phyloP scores from a whole-genome alignment of 2,113 vertebrate genomes.

The Myotis yumanensis region DNA sequence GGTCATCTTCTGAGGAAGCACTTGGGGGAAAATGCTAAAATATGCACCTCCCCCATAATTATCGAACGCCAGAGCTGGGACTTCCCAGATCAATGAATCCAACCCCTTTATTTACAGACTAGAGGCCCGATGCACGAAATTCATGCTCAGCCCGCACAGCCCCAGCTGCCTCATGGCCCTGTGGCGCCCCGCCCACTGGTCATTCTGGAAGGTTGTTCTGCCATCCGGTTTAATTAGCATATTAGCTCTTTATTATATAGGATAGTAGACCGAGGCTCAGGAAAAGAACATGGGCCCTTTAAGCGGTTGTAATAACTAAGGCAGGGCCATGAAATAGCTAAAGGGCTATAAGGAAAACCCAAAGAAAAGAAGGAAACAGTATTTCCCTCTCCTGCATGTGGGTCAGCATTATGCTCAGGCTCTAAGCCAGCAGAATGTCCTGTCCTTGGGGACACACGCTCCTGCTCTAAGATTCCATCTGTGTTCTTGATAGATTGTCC shows the following conservation, averaged over 20 bases:
- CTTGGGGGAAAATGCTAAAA: not conserved
- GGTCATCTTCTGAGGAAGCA: not conserved
- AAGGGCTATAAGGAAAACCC: not conserved
- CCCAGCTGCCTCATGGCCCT: no score
- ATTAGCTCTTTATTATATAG: no score
- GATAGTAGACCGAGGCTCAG: not conserved
- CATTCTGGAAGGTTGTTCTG: no score
- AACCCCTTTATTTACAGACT: not conserved
- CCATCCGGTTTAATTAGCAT: no score
- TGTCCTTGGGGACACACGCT: not conserved
- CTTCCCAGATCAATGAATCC: not conserved
- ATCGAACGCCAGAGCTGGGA: not conserved
- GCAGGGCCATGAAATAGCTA: not conserved
- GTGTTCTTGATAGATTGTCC: not conserved
- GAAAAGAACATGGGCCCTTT: not conserved
- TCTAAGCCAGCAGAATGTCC: not conserved
- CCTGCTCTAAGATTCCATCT: not conserved
- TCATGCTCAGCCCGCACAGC: no score
- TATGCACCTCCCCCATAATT: not conserved
- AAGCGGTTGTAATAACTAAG: not conserved
- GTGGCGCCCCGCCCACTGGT: no score
- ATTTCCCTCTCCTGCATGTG: not conserved
- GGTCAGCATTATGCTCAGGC: no score
- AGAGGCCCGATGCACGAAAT: no score
- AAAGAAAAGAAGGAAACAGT: not conserved